These are phyloP conservation scores for Taenaris catops DNA, from an alignment of 2,888 invertebrate species.

Conservation along the genomic window DNA sequence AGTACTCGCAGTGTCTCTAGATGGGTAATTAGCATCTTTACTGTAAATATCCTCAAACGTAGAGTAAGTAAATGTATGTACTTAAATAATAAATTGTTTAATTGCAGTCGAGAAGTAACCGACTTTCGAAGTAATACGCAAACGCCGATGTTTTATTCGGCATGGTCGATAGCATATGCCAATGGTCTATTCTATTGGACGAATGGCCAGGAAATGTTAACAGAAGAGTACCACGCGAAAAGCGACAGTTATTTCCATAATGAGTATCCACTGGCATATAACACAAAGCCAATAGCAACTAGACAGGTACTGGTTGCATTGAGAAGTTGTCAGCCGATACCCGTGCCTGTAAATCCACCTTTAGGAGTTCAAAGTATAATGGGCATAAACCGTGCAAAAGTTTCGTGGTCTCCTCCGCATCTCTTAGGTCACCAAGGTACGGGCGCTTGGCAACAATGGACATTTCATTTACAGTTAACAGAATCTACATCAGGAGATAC, in stretches of 20 bases:
- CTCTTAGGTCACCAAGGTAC: slow-evolving; percentile 86
- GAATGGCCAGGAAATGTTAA: slow-evolving; percentile 86
- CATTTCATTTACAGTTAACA: slow-evolving; percentile 86
- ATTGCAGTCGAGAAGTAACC: slow-evolving; percentile 82
- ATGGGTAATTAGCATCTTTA: slow-evolving; percentile 82
- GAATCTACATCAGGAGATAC: slow-evolving; percentile 57
- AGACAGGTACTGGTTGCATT: slow-evolving; percentile 76
- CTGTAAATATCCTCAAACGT: slow-evolving; percentile 1
- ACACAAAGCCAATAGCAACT: slow-evolving; percentile 52
- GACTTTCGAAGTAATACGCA: slow-evolving; percentile 88
- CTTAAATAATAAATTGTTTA: too few species aligned
- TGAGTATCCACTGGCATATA: slow-evolving; percentile 80
- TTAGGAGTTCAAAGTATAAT: slow-evolving; percentile 90
- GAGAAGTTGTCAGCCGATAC: slow-evolving; percentile 87
- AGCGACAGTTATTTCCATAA: slow-evolving; percentile 89
- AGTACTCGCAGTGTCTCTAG: slow-evolving; percentile 88
- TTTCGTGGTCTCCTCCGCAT: slow-evolving; percentile 91
- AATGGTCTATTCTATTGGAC: slow-evolving; percentile 93
- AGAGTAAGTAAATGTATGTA: too few species aligned
- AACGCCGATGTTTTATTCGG: slow-evolving; percentile 86
- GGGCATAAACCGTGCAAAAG: slow-evolving; percentile 86
- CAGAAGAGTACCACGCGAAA: slow-evolving; percentile 87
- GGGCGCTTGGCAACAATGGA: slow-evolving; percentile 86
- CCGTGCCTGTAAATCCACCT: slow-evolving; percentile 89
- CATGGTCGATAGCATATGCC: slow-evolving; percentile 87